A percentile compares a stretch with the other conserved stretches of the same genome.
These are phyloP conservation scores for Bubalus kerabau DNA, from an alignment of 2,113 vertebrate species.

Conservation along the genomic window DNA sequence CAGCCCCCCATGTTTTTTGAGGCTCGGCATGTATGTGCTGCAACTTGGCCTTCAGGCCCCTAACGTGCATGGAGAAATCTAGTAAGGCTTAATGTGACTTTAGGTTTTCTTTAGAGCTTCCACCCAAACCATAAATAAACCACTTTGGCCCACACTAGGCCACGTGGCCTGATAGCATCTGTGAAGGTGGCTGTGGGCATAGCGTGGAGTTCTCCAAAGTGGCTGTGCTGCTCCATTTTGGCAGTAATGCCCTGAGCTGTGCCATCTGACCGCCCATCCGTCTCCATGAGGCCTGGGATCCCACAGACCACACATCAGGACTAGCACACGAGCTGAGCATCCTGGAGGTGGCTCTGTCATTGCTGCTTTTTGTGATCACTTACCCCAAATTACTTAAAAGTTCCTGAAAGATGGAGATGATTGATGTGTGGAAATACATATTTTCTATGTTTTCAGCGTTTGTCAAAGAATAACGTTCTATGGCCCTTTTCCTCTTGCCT, in stretches of 20 bases:
- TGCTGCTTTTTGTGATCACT: neutral
- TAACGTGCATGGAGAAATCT: neutral
- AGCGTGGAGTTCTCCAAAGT: neutral
- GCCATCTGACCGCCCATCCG: neutral
- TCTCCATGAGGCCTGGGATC: neutral
- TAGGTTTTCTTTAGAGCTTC: neutral
- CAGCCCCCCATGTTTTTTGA: neutral
- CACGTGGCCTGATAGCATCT: neutral
- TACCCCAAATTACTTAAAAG: neutral
- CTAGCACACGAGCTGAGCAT: neutral
- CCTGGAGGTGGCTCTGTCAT: neutral
- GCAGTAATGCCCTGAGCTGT: neutral
- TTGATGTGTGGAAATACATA: neutral
- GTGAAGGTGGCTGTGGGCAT: neutral
- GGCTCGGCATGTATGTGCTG: neutral
- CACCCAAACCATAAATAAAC: neutral
- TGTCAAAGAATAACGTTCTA: neutral
- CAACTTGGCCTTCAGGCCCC: neutral
- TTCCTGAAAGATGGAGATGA: neutral
- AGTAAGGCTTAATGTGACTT: neutral
- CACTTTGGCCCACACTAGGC: neutral
- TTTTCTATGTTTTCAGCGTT: neutral
- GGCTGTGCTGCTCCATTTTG: neutral
- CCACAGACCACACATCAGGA: neutral
- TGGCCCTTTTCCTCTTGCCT: neutral